Base-by-base conservation (phyloP, 2,113 vertebrate species). In the Callospermophilus lateralis region DNA sequence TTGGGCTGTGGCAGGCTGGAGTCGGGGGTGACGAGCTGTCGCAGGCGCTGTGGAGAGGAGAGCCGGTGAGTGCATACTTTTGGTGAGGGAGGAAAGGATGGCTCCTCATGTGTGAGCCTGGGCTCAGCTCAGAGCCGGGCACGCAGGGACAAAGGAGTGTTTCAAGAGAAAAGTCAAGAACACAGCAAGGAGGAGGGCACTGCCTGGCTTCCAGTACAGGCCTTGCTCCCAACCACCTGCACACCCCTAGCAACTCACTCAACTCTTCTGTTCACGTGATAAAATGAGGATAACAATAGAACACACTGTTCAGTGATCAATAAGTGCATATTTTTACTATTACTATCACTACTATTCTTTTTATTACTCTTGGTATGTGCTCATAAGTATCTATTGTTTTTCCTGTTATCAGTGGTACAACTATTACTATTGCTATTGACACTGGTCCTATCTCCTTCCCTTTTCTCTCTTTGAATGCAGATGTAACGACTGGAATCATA, bases 1-100 rank as follows among this genome's bases (percentile, higher is more conserved):
- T 67, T 98, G 0, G 98, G 98, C 97, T 98, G 98, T 0, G 98
- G 98, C 92, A 99, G 98, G 37, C 98, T 98, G 81, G 98, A 94
- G 0, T 98, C 98, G 0, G 98, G 98, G 17, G 98, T 93, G 58
- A 97, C 74, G n/a, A 99, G 98, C 96, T 98, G 98, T 4, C 1
- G 48, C 51, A 99, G 94, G 20, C 98, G 97, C 99, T 99, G 98
- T 0, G 2, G 97, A 96, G 93, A 96, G 45, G 96, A 95, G n/a
- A 83, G 37, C 84, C 20, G 42, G 53, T 4, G 16, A 85, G 51
- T 1, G 93, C 86, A 87, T 65, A 85, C 94, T 96, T 87, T 45
- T 67, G 90, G 84, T 11, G 1, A 39, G 77, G 92, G 55, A 95
- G 42, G 63, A 58, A 65, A 39, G 61, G 72, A 45, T 30, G 1